Evolutionary conservation across 2,888 invertebrate genomes (phyloP).

Genomic region (Hermaeophaga mercurialis): DNA sequence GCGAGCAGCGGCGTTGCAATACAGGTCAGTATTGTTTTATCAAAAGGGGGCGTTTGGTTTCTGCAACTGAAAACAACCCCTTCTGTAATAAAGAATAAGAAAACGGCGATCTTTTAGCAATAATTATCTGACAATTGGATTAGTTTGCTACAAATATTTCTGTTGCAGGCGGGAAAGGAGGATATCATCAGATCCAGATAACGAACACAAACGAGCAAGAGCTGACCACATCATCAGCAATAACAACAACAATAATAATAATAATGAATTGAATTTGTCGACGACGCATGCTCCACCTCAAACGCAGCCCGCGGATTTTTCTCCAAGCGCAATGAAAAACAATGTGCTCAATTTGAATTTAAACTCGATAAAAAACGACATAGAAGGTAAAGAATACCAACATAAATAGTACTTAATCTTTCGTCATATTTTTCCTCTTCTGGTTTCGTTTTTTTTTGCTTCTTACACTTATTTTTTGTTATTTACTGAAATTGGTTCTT

Average conservation of each 20-base stretch:
- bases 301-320: conserved; percentile 64
- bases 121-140: too few species aligned
- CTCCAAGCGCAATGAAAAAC: conserved; percentile 67
- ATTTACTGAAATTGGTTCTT: background rate
- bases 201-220: conserved; percentile 64
- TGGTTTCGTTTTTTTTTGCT: too few species aligned
- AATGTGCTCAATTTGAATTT: conserved; percentile 51
- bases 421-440: too few species aligned
- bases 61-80: too few species aligned
- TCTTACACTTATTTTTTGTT: background rate
- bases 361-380: conserved; percentile 51
- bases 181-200: conserved; percentile 69
- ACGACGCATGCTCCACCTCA: conserved; percentile 52
- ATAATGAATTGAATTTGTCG: conserved; percentile 46
- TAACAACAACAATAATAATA: conserved; percentile 55
- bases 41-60: too few species aligned
- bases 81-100: too few species aligned
- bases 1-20: conserved; percentile 54
- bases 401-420: background rate
- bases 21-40: conserved; percentile 40
- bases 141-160: too few species aligned
- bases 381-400: conserved; percentile 49
- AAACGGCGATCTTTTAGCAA: too few species aligned
- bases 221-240: conserved; percentile 56
- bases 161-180: conserved; percentile 59